Evolutionary conservation across 2,797 vertebrate species (phyloP).

Genomic region (Hafferia zeledoni): DNA sequence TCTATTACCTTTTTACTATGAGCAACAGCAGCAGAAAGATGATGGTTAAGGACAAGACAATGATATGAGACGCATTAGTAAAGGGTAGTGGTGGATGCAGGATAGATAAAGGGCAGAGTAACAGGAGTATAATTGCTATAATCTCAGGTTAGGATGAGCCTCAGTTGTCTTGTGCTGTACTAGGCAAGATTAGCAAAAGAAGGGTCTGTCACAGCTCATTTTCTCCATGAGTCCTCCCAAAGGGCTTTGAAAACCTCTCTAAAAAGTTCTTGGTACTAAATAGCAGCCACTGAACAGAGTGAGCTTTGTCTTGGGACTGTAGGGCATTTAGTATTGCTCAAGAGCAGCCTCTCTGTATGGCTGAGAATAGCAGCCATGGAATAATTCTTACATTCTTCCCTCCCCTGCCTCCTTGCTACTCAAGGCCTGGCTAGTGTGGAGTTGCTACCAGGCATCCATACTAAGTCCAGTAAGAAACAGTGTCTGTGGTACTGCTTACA

Average conservation of each 20-base stretch:
- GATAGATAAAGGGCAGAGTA: neutral
- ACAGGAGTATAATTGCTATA: neutral
- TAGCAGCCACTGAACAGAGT: neutral
- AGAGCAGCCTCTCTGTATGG: neutral
- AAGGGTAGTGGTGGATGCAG: neutral
- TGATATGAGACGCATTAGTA: neutral
- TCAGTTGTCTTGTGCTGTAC: neutral
- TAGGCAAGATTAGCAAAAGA: neutral
- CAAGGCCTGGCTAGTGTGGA: neutral
- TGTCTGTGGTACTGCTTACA: neutral
- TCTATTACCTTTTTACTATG: neutral
- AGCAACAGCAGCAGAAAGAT: neutral
- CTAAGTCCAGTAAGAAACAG: neutral
- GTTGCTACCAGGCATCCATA: rapidly evolving
- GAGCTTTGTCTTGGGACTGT: neutral
- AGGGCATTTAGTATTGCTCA: neutral
- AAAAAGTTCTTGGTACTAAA: neutral
- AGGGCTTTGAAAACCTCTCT: neutral
- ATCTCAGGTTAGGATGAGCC: neutral
- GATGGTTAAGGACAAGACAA: neutral
- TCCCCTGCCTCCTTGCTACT: neutral
- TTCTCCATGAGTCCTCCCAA: neutral
- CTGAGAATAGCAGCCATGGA: neutral
- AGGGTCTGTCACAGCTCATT: neutral
- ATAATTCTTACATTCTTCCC: neutral